Conservation (phyloP, 2,888 invertebrate species). For the Drosophila prostipennis region DNA sequence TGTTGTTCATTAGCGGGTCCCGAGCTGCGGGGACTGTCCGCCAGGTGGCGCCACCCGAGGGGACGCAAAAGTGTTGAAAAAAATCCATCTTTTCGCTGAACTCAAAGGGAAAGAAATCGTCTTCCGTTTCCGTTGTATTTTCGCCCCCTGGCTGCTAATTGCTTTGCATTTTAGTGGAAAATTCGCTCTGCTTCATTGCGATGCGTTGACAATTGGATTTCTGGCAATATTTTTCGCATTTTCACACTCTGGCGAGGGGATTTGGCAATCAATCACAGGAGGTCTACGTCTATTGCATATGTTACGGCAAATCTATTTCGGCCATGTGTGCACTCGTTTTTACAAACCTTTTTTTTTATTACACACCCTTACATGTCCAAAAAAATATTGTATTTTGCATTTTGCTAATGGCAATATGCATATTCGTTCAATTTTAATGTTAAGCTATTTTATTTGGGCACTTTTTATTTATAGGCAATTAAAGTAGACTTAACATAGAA, state of each 20-base stretch:
- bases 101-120: constrained; percentile 14
- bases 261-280: constrained; percentile 40
- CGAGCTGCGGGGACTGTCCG: constrained; percentile 35
- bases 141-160: constrained; percentile 21
- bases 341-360: neutral
- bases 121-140: constrained; percentile 13
- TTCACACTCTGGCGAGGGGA: constrained; percentile 53
- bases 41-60: constrained; percentile 45
- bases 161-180: constrained; percentile 30
- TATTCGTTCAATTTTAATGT: neutral
- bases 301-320: constrained; percentile 36
- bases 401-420: neutral
- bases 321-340: neutral
- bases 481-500: neutral
- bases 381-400: neutral
- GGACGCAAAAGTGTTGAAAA: constrained; percentile 15
- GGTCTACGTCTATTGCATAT: constrained; percentile 44
- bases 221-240: constrained; percentile 70
- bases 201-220: constrained; percentile 66
- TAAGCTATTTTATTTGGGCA: neutral
- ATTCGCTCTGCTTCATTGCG: constrained; percentile 10
- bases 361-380: neutral
- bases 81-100: neutral
- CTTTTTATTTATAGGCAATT: neutral
- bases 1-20: constrained; percentile 71